Evolutionary conservation across 1,140 invertebrate species (phyloP), one percentile per base, ranked within the genome.

Genomic region (Anastrepha ludens): DNA sequence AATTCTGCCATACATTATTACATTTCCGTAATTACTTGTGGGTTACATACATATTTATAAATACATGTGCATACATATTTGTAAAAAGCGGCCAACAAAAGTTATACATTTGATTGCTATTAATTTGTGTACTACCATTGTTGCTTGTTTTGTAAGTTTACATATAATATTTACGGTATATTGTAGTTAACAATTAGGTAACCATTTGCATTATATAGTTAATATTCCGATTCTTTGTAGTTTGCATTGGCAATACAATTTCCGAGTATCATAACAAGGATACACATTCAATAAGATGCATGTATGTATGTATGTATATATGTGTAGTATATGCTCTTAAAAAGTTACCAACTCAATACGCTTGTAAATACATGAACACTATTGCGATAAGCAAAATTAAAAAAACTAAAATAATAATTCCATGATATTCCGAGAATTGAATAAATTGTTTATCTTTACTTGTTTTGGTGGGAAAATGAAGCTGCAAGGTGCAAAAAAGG

Each of bases 221-320:
- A 87, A 62, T 88, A 90, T 91, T 89, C 87, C 29, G 55, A 89
- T 65, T 91, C 88, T 90, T 90, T 90, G 90, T 90, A 91, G 91
- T 91, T 91, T 89, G 90, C 90, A 91, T 55, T 55, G 50, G 6
- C 50, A 55, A 8, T 50, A 50, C 15, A 8, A 78, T 3, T 78
- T 9, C 50, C 5, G 15, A 50, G n/a, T 50, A 50, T 47, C 6
- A n/a, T 91, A 91, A 91, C 91, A 91, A 91, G 91, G 91, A 91
- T 90, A 91, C 92, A 92, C 91, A 92, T 91, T 92, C 91, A 91
- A 91, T 90, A 91, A 91, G 58, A 86, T 41, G 85, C 11, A 41
- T 44, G 8, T 55, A 29, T 29, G 20, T 81, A 74, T 17, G 15
- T 74, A 5, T 47, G 41, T 74, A 41, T 50, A 17, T 50, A 2